These are phyloP conservation scores for Choloepus didactylus DNA, from an alignment of 2,797 vertebrate genomes.

Conservation along the genomic window DNA sequence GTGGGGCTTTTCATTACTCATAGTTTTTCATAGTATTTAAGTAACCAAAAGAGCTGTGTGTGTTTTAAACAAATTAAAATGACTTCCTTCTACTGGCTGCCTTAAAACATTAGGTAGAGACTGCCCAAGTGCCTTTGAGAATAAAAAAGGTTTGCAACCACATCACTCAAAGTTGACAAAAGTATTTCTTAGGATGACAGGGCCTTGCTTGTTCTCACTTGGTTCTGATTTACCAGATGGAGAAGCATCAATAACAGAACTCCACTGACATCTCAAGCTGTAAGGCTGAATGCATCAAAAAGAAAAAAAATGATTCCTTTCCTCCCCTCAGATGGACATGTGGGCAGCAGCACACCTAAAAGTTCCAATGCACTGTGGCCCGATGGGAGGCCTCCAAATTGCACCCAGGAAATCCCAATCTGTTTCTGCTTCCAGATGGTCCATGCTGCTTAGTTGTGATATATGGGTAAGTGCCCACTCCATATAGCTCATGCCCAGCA, in stretches of 20 bases:
- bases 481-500: not conserved
- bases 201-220: not conserved
- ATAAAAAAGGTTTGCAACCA: constrained; percentile 1
- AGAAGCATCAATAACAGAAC: not conserved
- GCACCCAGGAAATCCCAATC: constrained; percentile 57
- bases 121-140: constrained; percentile 25
- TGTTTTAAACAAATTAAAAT: constrained; percentile 51
- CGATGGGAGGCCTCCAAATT: constrained; percentile 18
- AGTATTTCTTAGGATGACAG: not conserved
- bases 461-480: not conserved
- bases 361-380: not conserved
- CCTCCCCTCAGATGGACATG: fast-evolving
- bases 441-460: constrained; percentile 13
- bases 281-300: constrained; percentile 59
- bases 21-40: constrained; percentile 73
- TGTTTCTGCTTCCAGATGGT: constrained; percentile 41
- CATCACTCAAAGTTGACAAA: not conserved
- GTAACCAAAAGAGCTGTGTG: constrained; percentile 26
- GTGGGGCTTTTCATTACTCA: constrained; percentile 49
- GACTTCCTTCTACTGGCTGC: not conserved
- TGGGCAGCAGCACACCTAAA: constrained; percentile 32
- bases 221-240: not conserved
- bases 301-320: constrained; percentile 64
- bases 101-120: not conserved
- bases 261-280: not conserved